These are phyloP conservation scores for Aporrectodea caliginosa DNA, from an alignment of 1,140 invertebrate species.

Conservation along the genomic window DNA sequence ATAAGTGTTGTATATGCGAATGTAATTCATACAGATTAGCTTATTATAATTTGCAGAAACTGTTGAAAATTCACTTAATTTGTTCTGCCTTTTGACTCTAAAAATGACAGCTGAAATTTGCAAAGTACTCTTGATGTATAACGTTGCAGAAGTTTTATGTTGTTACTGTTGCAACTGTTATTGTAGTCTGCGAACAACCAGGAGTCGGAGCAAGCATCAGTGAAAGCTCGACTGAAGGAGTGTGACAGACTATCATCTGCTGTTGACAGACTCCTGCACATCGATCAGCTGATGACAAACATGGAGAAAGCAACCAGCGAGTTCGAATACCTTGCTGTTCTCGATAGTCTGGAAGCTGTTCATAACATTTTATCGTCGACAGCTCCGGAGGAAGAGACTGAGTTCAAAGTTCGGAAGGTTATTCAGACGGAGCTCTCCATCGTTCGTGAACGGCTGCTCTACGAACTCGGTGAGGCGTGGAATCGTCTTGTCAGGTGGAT, in stretches of 20 bases:
- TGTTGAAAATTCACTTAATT: too few relatives aligned
- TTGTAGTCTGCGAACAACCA: too few relatives aligned
- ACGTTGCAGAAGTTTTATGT: too few relatives aligned
- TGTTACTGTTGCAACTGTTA: too few relatives aligned
- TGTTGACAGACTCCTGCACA: neutral
- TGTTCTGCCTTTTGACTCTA: too few relatives aligned
- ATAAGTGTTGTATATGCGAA: too few relatives aligned
- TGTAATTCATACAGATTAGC: too few relatives aligned
- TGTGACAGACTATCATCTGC: neutral
- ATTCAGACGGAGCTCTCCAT: slow-evolving; percentile 27
- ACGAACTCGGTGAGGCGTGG: slow-evolving; percentile 28
- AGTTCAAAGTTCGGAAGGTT: slow-evolving; percentile 15
- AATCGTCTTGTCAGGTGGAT: slow-evolving; percentile 26
- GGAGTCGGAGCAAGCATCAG: neutral
- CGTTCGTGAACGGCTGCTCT: slow-evolving; percentile 25
- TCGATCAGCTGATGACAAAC: neutral
- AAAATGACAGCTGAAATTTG: too few relatives aligned
- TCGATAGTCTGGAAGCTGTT: slow-evolving; percentile 16
- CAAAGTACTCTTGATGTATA: too few relatives aligned
- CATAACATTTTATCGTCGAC: slow-evolving; percentile 6
- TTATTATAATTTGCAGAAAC: too few relatives aligned
- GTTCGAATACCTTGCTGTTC: neutral
- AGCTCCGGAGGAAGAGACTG: slow-evolving; percentile 12
- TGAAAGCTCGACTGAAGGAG: neutral
- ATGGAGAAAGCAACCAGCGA: neutral